phyloP scores from a whole-genome alignment of 1,140 invertebrate species.

The Sinonovacula constricta region DNA sequence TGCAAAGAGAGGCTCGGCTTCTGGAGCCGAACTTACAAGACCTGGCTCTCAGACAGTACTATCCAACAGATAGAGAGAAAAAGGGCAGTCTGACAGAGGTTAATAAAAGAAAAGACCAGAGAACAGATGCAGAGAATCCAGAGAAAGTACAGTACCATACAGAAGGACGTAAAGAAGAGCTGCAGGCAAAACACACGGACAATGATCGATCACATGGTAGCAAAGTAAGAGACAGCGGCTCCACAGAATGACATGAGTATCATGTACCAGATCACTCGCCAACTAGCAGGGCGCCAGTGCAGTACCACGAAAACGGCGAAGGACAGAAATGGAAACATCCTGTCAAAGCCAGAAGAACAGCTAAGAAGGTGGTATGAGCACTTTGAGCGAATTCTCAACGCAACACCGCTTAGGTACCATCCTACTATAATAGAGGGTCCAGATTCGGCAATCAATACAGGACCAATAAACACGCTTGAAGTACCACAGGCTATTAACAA shows the following conservation, averaged over 20 bases:
- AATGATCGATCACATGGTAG: no score
- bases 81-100: neutral
- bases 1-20: slow-evolving; percentile 13
- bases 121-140: neutral
- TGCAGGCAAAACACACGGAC: neutral
- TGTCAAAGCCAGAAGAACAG: neutral
- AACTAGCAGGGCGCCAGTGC: no score
- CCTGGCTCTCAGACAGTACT: slow-evolving; percentile 10
- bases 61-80: slow-evolving; percentile 18
- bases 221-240: no score
- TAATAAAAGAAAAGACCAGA: slow-evolving; percentile 7
- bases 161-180: neutral
- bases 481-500: slow-evolving; percentile 5
- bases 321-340: neutral
- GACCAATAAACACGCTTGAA: neutral
- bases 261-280: no score
- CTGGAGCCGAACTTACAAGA: slow-evolving; percentile 10
- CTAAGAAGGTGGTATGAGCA: neutral
- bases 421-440: no score
- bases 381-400: neutral
- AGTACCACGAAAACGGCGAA: no score
- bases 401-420: neutral
- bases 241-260: no score
- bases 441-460: no score
- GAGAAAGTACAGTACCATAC: neutral